A percentile compares a stretch with the other conserved stretches of the same genome.
These are phyloP conservation scores for Cheilosia grossa DNA, from an alignment of 2,888 invertebrate genomes.

Conservation along the genomic window DNA sequence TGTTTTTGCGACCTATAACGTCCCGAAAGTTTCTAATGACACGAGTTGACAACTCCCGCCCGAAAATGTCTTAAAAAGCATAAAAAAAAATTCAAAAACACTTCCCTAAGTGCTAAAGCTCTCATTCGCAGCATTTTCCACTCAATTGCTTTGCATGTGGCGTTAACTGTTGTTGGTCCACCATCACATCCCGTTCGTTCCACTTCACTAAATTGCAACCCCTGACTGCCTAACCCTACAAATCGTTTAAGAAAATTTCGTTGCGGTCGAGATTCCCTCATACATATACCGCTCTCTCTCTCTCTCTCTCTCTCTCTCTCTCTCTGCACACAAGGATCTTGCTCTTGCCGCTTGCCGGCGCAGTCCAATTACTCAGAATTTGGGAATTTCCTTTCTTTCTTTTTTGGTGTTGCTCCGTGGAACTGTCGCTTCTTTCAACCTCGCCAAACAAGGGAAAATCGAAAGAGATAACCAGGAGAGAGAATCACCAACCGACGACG, in stretches of 20 bases:
- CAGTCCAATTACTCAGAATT: slow-evolving; percentile 70
- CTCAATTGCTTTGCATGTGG: slow-evolving; percentile 22
- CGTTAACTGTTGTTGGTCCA: slow-evolving; percentile 8
- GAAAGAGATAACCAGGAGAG: slow-evolving; percentile 17
- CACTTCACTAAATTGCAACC: slow-evolving; percentile 29
- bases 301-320: too few relatives aligned
- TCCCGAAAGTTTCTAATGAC: background rate
- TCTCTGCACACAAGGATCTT: background rate
- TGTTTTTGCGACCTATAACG: background rate
- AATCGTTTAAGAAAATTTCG: slow-evolving; percentile 62
- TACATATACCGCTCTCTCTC: background rate
- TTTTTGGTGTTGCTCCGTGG: slow-evolving; percentile 4
- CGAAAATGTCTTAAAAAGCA: background rate
- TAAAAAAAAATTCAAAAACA: background rate
- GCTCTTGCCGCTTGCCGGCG: background rate
- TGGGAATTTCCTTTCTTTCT: background rate
- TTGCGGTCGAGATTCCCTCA: slow-evolving; percentile 12
- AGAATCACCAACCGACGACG: background rate
- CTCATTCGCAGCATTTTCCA: background rate
- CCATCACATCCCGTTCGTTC: slow-evolving; percentile 11
- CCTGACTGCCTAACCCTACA: slow-evolving; percentile 5
- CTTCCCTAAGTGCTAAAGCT: background rate
- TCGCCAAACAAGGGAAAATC: slow-evolving; percentile 44
- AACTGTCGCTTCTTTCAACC: slow-evolving; percentile 65
- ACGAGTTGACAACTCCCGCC: background rate